Evolutionary conservation across 2,888 invertebrate species (phyloP), one percentile per base, ranked within the genome.

Genomic region (Trichogramma evanescens): DNA sequence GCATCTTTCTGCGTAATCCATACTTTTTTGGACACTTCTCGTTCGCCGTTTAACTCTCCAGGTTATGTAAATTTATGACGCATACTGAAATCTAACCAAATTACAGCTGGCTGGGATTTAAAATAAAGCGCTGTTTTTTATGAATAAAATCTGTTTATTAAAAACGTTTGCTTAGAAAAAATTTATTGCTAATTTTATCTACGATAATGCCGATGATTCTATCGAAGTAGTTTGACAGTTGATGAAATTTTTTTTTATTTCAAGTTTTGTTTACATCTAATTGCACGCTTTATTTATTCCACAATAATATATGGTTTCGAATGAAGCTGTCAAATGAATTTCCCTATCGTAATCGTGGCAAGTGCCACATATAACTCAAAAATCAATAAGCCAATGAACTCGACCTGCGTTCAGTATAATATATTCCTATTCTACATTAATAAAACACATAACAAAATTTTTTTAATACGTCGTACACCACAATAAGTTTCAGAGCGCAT

Each of bases 361-460:
- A 63, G 61, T 46, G 13, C 56, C 61, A 61, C 46, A 50, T 26
- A 26, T 60, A 54, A 56, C 63, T 63, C 61, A 63, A 63, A 26
- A 26, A 10, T 43, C 38, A 63, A 61, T 58, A 58, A 63, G 61
- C 48, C 58, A 52, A 61, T 61, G 61, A 63, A 63, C 50, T 58
- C 45, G 42, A 13, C 49, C 10, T 10, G 7, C 9, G 9, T 13
- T 13, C 26, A 26, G 2, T 26, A 26, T 26, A 26, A 26, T 26
- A 26, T 26, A 26, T 26, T 26, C 26, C 26, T 26, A 26, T 26
- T 2, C 26, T 26, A 26, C 3, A 2, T 26, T 26, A 26, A 26
- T 26, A 26, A 26, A 26, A 26, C 26, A 26, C 26, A 13, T 13
- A 26, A 26, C 26, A 26, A 26, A 26, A 26, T 26, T 26, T 26